phyloP scores from a whole-genome alignment of 2,113 vertebrate genomes.

The Anarhynchus alexandrinus region DNA sequence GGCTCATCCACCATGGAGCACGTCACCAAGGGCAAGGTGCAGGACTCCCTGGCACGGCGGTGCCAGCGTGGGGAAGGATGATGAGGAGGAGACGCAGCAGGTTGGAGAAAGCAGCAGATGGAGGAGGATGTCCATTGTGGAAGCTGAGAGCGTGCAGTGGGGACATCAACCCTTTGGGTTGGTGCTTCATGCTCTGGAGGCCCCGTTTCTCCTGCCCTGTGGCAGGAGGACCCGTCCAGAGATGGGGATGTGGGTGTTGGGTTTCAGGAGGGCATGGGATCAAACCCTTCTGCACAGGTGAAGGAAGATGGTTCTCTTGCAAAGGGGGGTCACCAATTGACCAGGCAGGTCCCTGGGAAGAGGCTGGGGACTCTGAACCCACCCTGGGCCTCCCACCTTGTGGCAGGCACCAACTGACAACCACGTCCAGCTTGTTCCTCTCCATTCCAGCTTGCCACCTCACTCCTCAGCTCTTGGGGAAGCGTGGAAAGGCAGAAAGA shows the following conservation, averaged over 20 bases:
- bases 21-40: not conserved
- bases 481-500: not conserved
- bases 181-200: not conserved
- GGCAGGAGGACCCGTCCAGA: accelerated
- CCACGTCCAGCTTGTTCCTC: not conserved
- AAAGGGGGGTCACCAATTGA: accelerated
- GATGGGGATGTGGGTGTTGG: not conserved
- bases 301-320: not conserved
- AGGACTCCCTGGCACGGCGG: not conserved
- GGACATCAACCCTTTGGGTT: not conserved
- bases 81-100: not conserved
- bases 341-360: not conserved
- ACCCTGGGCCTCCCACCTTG: accelerated
- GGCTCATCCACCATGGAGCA: not conserved
- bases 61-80: not conserved
- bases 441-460: not conserved
- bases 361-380: not conserved
- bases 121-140: not conserved
- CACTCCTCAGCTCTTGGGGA: not conserved
- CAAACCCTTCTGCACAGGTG: not conserved
- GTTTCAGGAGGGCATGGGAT: not conserved
- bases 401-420: not conserved
- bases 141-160: not conserved
- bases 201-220: not conserved
- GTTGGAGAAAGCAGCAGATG: not conserved